phyloP scores from a whole-genome alignment of 2,113 vertebrate genomes.

The Engraulis encrasicolus region DNA sequence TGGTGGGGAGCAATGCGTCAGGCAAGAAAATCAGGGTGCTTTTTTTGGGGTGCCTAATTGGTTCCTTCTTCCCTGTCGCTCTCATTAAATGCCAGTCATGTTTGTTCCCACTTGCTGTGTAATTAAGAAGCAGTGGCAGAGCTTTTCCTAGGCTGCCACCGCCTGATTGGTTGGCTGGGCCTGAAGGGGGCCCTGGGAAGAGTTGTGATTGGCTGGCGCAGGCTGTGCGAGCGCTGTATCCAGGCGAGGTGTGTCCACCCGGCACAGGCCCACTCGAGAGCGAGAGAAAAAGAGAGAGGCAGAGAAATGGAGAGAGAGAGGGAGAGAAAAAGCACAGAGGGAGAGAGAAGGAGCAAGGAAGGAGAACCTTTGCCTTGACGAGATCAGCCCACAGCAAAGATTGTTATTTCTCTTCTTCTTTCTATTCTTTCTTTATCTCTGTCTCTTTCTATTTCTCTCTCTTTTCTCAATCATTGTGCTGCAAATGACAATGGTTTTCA shows the following conservation, averaged over 20 bases:
- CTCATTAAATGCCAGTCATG: constrained; percentile 75
- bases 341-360: constrained; percentile 51
- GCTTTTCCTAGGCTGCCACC: constrained; percentile 46
- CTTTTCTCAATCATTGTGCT: constrained; percentile 5
- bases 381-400: constrained; percentile 29
- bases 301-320: constrained; percentile 47
- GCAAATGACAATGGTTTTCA: neutral
- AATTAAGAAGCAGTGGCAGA: constrained; percentile 66
- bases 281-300: constrained; percentile 47
- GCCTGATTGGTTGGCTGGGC: constrained; percentile 61
- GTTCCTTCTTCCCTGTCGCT: constrained; percentile 45
- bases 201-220: constrained; percentile 75
- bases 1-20: neutral
- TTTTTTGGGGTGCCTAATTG: constrained; percentile 48
- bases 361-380: constrained; percentile 40
- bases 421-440: constrained; percentile 17
- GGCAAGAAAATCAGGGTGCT: constrained; percentile 30
- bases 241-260: constrained; percentile 68
- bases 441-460: constrained; percentile 6
- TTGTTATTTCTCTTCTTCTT: constrained; percentile 33
- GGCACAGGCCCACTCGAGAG: constrained; percentile 20
- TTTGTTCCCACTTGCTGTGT: constrained; percentile 62
- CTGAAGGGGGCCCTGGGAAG: constrained; percentile 58
- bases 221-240: constrained; percentile 73
- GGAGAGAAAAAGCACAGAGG: constrained; percentile 36